Conservation (phyloP, 1,140 invertebrate genomes). For the Frieseomelitta varia region DNA sequence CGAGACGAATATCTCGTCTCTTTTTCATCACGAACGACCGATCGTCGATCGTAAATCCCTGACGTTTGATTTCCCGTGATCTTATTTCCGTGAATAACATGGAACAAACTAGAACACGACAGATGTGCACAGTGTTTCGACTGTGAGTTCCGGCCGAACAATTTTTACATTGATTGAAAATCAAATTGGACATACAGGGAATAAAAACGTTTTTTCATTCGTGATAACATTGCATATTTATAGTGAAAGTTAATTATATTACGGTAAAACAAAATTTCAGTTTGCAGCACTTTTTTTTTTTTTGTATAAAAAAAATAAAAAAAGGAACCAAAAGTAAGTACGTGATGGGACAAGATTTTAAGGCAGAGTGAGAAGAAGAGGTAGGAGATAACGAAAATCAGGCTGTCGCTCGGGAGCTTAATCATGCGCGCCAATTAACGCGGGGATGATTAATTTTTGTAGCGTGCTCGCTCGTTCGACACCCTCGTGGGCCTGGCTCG, state of each 20-base stretch:
- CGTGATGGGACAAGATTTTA: not conserved
- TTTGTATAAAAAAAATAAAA: not conserved
- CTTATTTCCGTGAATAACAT: not conserved
- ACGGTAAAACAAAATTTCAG: too few species aligned
- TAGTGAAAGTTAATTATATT: too few species aligned
- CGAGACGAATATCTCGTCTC: not conserved
- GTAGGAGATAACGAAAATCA: slow-evolving; percentile 40
- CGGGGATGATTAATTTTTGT: slow-evolving; percentile 68
- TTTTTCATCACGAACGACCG: slow-evolving; percentile 12
- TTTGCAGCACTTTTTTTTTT: too few species aligned
- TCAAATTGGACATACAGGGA: too few species aligned
- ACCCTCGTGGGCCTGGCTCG: slow-evolving; percentile 50
- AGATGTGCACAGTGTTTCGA: not conserved
- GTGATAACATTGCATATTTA: too few species aligned
- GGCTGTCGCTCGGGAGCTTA: slow-evolving; percentile 51
- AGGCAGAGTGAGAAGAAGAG: not conserved
- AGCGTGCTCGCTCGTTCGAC: slow-evolving; percentile 41
- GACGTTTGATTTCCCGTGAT: not conserved
- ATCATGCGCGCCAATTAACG: slow-evolving; percentile 69
- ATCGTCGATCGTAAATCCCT: not conserved
- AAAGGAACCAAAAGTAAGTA: not conserved
- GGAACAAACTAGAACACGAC: not conserved
- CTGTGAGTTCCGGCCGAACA: not conserved
- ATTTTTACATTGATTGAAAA: not conserved
- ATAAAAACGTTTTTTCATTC: too few species aligned